These are phyloP conservation scores for Lepisosteus oculatus DNA, from an alignment of 2,113 vertebrate genomes.

Conservation along the genomic window DNA sequence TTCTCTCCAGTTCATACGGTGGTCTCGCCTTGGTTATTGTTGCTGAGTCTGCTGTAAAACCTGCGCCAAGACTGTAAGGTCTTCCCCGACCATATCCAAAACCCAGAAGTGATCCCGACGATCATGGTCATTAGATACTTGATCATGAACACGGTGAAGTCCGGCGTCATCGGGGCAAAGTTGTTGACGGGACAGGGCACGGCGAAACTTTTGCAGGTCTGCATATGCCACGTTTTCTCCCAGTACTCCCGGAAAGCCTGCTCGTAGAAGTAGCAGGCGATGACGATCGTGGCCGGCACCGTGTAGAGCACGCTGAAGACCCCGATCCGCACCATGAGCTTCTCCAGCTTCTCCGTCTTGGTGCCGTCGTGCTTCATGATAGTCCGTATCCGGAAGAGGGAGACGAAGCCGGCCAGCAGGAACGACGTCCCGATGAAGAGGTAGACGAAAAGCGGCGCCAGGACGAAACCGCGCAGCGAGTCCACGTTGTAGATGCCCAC, in stretches of 20 bases:
- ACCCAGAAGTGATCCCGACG: slow-evolving; percentile 85
- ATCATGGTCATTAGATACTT: slow-evolving; percentile 96
- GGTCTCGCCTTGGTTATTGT: slow-evolving; percentile 90
- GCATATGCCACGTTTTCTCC: slow-evolving; percentile 85
- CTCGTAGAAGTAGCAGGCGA: slow-evolving; percentile 90
- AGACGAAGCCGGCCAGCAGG: slow-evolving; percentile 85
- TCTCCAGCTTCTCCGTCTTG: slow-evolving; percentile 90
- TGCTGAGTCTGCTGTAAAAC: slow-evolving; percentile 83
- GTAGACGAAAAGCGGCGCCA: slow-evolving; percentile 84
- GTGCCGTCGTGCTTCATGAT: slow-evolving; percentile 98
- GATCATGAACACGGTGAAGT: slow-evolving; percentile 91
- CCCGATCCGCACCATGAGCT: slow-evolving; percentile 87
- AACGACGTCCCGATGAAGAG: slow-evolving; percentile 87
- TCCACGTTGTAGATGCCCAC: slow-evolving; percentile 82
- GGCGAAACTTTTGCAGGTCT: slow-evolving; percentile 81
- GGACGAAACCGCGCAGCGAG: slow-evolving; percentile 80
- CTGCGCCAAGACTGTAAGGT: slow-evolving; percentile 86
- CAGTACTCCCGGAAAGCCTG: slow-evolving; percentile 82
- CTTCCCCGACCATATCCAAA: slow-evolving; percentile 94
- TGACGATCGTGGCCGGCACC: slow-evolving; percentile 77
- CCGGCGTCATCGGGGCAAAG: slow-evolving; percentile 75
- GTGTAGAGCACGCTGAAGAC: slow-evolving; percentile 86
- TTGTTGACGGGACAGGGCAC: slow-evolving; percentile 77
- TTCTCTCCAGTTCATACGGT: slow-evolving; percentile 75
- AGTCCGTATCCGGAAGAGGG: slow-evolving; percentile 91